Evolutionary conservation across 1,140 invertebrate species (phyloP).

Genomic region (Tetramorium alpestre): DNA sequence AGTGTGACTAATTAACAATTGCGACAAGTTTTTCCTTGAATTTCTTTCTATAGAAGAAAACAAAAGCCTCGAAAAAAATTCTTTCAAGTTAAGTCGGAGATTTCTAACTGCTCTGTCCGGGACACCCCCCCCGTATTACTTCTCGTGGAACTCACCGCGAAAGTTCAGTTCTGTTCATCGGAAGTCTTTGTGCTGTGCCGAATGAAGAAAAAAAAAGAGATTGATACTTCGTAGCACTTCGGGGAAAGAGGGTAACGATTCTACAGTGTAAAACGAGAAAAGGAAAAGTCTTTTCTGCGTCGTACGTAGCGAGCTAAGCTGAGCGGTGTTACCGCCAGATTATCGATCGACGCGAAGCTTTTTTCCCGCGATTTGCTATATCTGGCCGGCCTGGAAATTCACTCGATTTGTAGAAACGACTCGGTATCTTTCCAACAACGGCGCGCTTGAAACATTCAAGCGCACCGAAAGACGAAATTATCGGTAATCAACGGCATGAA

Average conservation of each 20-base stretch:
- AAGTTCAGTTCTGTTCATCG: slow-evolving; percentile 27
- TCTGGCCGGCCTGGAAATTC: slow-evolving; percentile 54
- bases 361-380: slow-evolving; percentile 58
- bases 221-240: slow-evolving; percentile 41
- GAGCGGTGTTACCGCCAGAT: slow-evolving; percentile 18
- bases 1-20: slow-evolving; percentile 35
- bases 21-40: background rate
- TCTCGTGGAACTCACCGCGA: slow-evolving; percentile 4
- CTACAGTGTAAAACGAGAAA: slow-evolving; percentile 20
- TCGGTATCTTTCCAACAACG: slow-evolving; percentile 26
- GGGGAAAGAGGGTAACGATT: slow-evolving; percentile 32
- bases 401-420: slow-evolving; percentile 50
- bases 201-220: slow-evolving; percentile 25
- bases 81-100: background rate
- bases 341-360: slow-evolving; percentile 57
- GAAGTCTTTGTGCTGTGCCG: slow-evolving; percentile 2
- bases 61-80: background rate
- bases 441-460: slow-evolving; percentile 41
- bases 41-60: background rate
- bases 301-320: slow-evolving; percentile 5
- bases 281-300: slow-evolving; percentile 26
- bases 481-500: slow-evolving; percentile 55
- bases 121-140: slow-evolving; percentile 1
- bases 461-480: slow-evolving; percentile 47
- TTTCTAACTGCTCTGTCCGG: background rate